Evolutionary conservation across 2,113 vertebrate genomes (phyloP).

Genomic region (Sander vitreus): DNA sequence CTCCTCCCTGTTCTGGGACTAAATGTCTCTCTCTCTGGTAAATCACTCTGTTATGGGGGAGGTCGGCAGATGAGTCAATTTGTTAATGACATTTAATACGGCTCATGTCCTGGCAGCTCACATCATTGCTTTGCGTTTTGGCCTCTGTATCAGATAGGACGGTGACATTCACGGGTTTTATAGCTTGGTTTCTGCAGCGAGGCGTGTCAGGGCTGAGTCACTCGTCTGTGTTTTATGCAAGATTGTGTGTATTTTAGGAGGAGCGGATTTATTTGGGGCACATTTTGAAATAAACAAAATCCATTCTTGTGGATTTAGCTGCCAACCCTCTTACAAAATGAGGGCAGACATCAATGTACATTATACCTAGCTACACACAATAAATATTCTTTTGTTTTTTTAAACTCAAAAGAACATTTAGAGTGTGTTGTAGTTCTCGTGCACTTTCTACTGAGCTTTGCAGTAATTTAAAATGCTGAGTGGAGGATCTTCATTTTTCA

Average conservation of each 20-base stretch:
- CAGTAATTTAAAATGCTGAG: neutral
- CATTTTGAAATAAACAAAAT: neutral
- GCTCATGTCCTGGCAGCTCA: conserved; percentile 41
- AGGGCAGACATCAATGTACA: neutral
- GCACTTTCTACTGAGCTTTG: neutral
- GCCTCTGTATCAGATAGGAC: conserved; percentile 29
- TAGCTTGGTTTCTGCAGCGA: conserved; percentile 21
- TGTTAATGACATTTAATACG: conserved; percentile 61
- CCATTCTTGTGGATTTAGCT: neutral
- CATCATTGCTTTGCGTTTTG: conserved; percentile 32
- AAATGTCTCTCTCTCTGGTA: conserved; percentile 17
- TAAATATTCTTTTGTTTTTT: too few relatives aligned
- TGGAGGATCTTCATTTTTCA: neutral
- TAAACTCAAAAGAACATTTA: neutral
- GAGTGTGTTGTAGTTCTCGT: neutral
- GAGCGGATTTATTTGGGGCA: neutral
- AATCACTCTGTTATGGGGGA: conserved; percentile 43
- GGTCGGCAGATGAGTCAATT: conserved; percentile 54
- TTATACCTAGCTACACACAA: too few relatives aligned
- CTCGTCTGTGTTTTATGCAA: neutral
- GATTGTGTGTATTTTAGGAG: neutral
- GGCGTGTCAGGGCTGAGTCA: conserved; percentile 52
- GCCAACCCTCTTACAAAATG: neutral
- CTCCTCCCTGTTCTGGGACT: neutral
- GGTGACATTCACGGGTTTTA: conserved; percentile 33